Base-by-base conservation (phyloP, 2,113 vertebrate species). In the Mustela nigripes region DNA sequence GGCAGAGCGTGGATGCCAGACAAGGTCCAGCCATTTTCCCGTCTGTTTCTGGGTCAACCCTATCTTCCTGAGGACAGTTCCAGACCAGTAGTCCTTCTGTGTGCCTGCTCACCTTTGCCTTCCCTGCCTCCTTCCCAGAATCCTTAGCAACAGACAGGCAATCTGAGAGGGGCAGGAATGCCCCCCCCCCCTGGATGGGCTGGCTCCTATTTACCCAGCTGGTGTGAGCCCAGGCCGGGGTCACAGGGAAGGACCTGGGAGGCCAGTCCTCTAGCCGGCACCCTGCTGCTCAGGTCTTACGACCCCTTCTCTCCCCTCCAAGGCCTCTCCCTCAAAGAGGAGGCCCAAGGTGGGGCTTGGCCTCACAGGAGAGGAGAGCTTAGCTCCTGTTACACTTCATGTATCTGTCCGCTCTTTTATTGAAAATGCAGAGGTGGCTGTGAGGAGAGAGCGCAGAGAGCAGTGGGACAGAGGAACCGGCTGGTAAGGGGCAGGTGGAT, bases 201-300 rank as follows among this genome's bases (percentile, higher is more conserved):
- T 53, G 26, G 76, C 91, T 65, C 60, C 91, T 97, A 94, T 98
- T 97, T 98, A 98, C 93, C 92, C 98, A 98, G 97, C 97, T 98
- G 98, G 83, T 5, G 28, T 62, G 65, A 97, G 88, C 91, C 94
- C 39, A 42, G 82, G 67, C 96, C 0, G 1, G 79, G 97, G 97
- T 92, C 94, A 0, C 10, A 4, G 62, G 78, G 58, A 82, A 82
- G 88, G 85, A 81, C 85, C 91, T 50, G 18, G 26, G 91, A 93
- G 93, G 65, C 85, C 94, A 78, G 85, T 63, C 33, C 4, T 93
- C 88, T 94, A 93, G 65, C 97, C 69, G 93, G 65, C 14, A 5
- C 96, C 97, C 97, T 58, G 14, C 92, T 58, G 94, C 36, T 83
- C 73, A 36, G 88, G 91, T 81, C 96, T 82, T 85, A 5, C 94